Evolutionary conservation across 2,888 invertebrate genomes (phyloP).

Genomic region (Andrena bucephala): DNA sequence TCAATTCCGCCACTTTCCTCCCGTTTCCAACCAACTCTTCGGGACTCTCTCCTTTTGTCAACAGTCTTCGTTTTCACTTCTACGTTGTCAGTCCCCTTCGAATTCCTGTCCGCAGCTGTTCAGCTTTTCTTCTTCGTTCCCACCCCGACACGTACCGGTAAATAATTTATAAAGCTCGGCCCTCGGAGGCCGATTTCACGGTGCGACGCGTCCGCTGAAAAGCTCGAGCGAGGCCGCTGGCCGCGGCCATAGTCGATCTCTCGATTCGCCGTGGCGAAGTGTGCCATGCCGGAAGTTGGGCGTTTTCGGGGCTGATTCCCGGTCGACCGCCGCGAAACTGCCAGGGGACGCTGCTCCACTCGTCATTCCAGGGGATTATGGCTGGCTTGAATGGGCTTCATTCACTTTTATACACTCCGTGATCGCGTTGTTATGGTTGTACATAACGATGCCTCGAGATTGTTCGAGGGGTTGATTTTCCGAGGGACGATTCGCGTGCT

Average conservation of each 20-base stretch:
- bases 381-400: slow-evolving; percentile 3
- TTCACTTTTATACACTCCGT: slow-evolving; percentile 19
- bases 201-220: slow-evolving; percentile 65
- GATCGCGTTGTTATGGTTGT: slow-evolving; percentile 26
- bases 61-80: not conserved
- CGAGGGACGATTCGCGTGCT: not conserved
- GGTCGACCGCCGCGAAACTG: not conserved
- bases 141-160: slow-evolving; percentile 63
- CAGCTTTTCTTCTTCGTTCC: slow-evolving; percentile 7
- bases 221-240: slow-evolving; percentile 52
- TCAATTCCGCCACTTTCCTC: too few relatives aligned
- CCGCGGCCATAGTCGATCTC: slow-evolving; percentile 21
- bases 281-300: slow-evolving; percentile 45
- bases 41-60: not conserved
- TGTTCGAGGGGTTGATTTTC: not conserved
- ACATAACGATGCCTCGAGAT: slow-evolving; percentile 15
- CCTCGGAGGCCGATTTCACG: slow-evolving; percentile 72
- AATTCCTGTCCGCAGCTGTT: not conserved
- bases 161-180: slow-evolving; percentile 79
- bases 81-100: too few relatives aligned
- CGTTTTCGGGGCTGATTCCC: slow-evolving; percentile 13
- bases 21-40: too few relatives aligned
- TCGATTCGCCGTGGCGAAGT: slow-evolving; percentile 51
- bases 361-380: slow-evolving; percentile 21
- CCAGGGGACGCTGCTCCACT: not conserved